Percentiles rank a stretch among this genome's conserved stretches.
These are phyloP conservation scores for Lamellibrachia luymesi DNA, from an alignment of 1,140 invertebrate genomes.

Conservation along the genomic window DNA sequence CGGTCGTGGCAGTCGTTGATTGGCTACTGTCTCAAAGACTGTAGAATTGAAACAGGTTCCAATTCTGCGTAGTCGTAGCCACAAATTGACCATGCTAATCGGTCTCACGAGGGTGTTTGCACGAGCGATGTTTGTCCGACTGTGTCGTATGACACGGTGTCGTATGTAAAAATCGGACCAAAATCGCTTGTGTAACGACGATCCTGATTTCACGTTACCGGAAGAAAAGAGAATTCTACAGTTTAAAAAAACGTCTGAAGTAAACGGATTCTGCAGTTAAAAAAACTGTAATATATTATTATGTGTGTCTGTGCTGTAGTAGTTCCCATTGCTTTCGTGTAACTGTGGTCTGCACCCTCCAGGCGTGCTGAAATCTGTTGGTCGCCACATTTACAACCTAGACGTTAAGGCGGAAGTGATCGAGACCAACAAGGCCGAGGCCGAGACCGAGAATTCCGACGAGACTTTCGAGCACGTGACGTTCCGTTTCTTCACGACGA, in stretches of 20 bases:
- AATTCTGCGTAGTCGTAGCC: too few species aligned
- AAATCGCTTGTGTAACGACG: not conserved
- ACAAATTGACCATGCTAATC: too few species aligned
- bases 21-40: too few species aligned
- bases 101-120: too few species aligned
- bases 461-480: conserved; percentile 36
- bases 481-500: conserved; percentile 25
- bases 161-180: too few species aligned
- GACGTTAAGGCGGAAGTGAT: conserved; percentile 49
- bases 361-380: conserved; percentile 51
- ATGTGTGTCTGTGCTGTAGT: too few species aligned
- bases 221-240: not conserved
- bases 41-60: too few species aligned
- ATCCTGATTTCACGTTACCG: not conserved
- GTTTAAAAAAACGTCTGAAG: not conserved
- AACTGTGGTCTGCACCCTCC: not conserved
- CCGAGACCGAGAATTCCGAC: not conserved
- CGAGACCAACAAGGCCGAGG: not conserved
- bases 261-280: too few species aligned
- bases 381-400: conserved; percentile 45
- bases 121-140: too few species aligned
- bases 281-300: too few species aligned
- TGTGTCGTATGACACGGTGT: too few species aligned
- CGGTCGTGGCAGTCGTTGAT: too few species aligned
- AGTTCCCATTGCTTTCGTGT: not conserved